Evolutionary conservation across 2,113 vertebrate species (phyloP), one percentile per base, ranked within the genome.

Genomic region (Aegotheles bennettii): DNA sequence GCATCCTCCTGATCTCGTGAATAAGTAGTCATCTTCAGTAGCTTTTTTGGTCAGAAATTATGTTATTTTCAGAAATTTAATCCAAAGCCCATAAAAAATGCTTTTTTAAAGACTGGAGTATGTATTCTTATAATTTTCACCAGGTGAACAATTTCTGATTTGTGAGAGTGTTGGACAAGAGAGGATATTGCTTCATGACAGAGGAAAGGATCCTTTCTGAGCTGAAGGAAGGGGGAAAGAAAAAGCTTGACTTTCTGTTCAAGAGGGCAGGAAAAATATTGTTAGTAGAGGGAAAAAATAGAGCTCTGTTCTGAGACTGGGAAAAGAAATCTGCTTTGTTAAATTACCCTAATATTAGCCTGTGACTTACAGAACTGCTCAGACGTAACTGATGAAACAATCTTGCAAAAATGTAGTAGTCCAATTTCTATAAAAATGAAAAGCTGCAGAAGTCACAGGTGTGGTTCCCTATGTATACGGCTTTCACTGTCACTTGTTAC

Each of bases 381-480:
- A 82, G 13, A 47, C 2, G 15, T 14, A 69, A 87, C 24, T 64
- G 29, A 61, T 53, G 35, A 68, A 93, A 70, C 1, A 56, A 7
- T 43, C 53, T 79, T 51, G 3, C 7, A 60, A 50, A 91, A 83
- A 40, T 20, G 3, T 14, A 65, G 5, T 38, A 8, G 19, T 56
- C 2, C 5, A 48, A 53, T 65, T 95, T 83, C 57, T 35, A 64
- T 35, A 60, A 53, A 88, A 79, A 76, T 19, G 1, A 80, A 89
- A 84, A 75, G 4, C 35, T 95, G 15, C 11, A 47, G 47, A 92
- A 82, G 38, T 69, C 71, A 56, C 36, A 73, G 13, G 3, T 38
- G 9, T 31, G 25, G 4, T 16, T 90, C 2, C 6, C 7, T 53
- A 4, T 35, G 10, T n/a, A 11, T 29, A 31, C 0, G 0, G 18